phyloP scores from a whole-genome alignment of 2,888 invertebrate genomes.

The Notodonta ziczac region DNA sequence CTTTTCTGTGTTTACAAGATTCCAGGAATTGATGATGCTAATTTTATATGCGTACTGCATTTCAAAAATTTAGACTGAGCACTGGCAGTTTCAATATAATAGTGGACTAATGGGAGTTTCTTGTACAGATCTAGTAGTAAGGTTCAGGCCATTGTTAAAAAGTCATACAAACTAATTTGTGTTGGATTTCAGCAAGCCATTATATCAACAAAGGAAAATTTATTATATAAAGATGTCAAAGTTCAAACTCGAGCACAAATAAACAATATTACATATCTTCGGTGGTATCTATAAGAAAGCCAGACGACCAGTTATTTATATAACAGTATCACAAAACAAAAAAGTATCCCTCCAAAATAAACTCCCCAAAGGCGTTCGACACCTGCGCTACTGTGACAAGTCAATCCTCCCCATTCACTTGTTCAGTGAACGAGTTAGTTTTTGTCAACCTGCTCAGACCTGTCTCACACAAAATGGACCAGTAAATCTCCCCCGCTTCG shows the following conservation, averaged over 20 bases:
- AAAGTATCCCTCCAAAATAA: background rate
- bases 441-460: conserved; percentile 66
- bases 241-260: background rate
- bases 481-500: conserved; percentile 70
- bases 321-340: background rate
- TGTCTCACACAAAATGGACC: conserved; percentile 58
- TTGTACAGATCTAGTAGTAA: too few species aligned
- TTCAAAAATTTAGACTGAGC: too few species aligned
- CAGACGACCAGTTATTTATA: background rate
- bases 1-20: too few species aligned
- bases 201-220: too few species aligned
- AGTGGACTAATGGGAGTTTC: too few species aligned
- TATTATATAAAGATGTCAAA: background rate
- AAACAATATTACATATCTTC: background rate
- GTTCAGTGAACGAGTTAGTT: conserved; percentile 40
- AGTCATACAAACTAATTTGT: too few species aligned
- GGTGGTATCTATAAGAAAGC: background rate
- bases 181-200: too few species aligned
- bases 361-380: background rate
- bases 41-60: too few species aligned
- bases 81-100: too few species aligned
- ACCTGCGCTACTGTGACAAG: background rate
- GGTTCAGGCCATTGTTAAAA: too few species aligned
- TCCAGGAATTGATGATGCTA: too few species aligned
- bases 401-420: conserved; percentile 37